These are phyloP conservation scores for Cyanocitta stelleri DNA, from an alignment of 2,113 vertebrate genomes.

Conservation along the genomic window DNA sequence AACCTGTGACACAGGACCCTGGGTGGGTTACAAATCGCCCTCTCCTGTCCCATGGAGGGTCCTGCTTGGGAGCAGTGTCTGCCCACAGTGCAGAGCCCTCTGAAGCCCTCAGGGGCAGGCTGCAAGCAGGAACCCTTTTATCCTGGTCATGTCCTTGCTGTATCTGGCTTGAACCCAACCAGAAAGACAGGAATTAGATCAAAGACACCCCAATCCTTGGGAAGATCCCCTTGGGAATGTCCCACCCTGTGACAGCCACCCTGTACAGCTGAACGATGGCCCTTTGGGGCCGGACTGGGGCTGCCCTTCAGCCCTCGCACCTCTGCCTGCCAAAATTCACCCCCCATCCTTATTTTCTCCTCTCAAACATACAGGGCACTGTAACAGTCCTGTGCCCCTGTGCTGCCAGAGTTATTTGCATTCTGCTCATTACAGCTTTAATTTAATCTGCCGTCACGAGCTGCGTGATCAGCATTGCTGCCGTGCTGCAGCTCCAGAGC, in stretches of 20 bases:
- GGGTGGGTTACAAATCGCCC: not conserved
- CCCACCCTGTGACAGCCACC: not conserved
- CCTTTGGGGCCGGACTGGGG: not conserved
- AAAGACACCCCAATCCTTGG: not conserved
- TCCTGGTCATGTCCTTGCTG: rapidly evolving
- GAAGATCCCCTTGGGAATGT: not conserved
- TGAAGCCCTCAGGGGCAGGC: not conserved
- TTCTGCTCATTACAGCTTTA: slow-evolving; percentile 63
- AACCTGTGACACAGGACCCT: not conserved
- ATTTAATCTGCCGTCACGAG: slow-evolving; percentile 68
- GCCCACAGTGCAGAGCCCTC: not conserved
- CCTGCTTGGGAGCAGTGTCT: not conserved
- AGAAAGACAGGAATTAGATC: not conserved
- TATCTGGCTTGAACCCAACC: not conserved
- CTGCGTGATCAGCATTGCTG: slow-evolving; percentile 56
- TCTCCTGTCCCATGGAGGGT: not conserved
- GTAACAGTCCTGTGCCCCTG: not conserved
- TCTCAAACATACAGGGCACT: not conserved
- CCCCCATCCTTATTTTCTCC: not conserved
- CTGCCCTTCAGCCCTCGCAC: not conserved
- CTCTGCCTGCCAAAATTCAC: not conserved
- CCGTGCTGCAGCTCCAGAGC: slow-evolving; percentile 11
- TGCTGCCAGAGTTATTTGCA: slow-evolving; percentile 22
- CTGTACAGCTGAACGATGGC: rapidly evolving
- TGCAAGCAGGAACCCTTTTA: not conserved